Base-by-base conservation (phyloP, 2,888 invertebrate species). In the Polydesmus complanatus region DNA sequence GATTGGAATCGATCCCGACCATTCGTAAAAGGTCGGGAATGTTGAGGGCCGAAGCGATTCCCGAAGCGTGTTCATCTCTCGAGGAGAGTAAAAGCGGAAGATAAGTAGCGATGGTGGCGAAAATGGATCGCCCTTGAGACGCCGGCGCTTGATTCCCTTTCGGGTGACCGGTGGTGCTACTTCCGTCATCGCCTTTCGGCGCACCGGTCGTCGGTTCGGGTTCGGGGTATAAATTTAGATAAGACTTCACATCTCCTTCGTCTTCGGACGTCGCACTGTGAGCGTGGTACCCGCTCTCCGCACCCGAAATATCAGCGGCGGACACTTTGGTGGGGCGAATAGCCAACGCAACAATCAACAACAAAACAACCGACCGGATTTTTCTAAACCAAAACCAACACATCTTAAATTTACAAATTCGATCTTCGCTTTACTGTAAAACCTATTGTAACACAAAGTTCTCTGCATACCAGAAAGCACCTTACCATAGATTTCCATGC, bases 1-100 rank as follows among this genome's bases (percentile, higher is more conserved):
- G 86, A 61, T 80, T 81, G 0, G 84, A 79, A 71, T 89, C 85
- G 58, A 90, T 78, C 22, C 88, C 88, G 66, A 90, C 78, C 60
- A 89, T 67, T n/a, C 67, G 62, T 18, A 70, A 65, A 27, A 70
- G 63, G 8, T 68, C 67, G 25, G 49, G 19, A 2, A 59, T 37
- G 23, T 27, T 47, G 19, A 60, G 3, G 8, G 56, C 52, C 8
- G 48, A 3, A 8, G 11, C 14, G 53, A 52, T 47, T 3, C 53
- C 59, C 2, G 23, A 11, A 2, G 52, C 3, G 8, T 23, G 18
- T 2, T 57, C 60, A 22, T 56, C 56, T 50, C 60, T 21, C 1
- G 48, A 23, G 11, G 56, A 56, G 11, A 60, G 27, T 19, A 60
- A 23, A 48, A 60, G n/a, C 2, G 60, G 60, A 3, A 60, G 56